These are phyloP conservation scores for Struthio camelus DNA, from an alignment of 2,113 vertebrate species.

Conservation along the genomic window DNA sequence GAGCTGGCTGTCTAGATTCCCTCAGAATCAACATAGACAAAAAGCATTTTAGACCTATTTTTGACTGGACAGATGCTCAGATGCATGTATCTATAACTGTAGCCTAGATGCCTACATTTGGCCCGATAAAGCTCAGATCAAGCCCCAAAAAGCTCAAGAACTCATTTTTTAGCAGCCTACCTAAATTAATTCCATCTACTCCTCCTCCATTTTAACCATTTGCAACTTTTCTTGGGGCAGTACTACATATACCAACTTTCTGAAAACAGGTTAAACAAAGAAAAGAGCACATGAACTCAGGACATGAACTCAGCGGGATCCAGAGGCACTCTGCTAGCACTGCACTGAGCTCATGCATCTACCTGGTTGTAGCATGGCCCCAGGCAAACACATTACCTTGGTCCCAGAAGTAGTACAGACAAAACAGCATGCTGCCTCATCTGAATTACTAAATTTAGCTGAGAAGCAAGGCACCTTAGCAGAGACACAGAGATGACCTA, in stretches of 20 bases:
- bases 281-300: neutral
- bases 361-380: rapidly evolving
- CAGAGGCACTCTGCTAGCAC: neutral
- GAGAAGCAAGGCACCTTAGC: neutral
- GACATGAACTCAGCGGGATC: neutral
- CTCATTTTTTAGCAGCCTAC: neutral
- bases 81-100: neutral
- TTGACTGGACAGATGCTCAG: neutral
- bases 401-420: neutral
- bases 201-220: neutral
- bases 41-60: neutral
- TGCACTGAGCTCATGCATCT: neutral
- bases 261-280: neutral
- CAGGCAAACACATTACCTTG: rapidly evolving
- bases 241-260: neutral
- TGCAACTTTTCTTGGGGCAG: neutral
- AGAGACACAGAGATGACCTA: neutral
- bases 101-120: neutral
- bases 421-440: neutral
- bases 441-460: neutral
- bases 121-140: neutral
- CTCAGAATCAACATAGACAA: neutral
- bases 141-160: neutral
- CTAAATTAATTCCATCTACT: neutral
- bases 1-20: neutral